Conservation (phyloP, 1,140 invertebrate species). For the Littorina saxatilis region DNA sequence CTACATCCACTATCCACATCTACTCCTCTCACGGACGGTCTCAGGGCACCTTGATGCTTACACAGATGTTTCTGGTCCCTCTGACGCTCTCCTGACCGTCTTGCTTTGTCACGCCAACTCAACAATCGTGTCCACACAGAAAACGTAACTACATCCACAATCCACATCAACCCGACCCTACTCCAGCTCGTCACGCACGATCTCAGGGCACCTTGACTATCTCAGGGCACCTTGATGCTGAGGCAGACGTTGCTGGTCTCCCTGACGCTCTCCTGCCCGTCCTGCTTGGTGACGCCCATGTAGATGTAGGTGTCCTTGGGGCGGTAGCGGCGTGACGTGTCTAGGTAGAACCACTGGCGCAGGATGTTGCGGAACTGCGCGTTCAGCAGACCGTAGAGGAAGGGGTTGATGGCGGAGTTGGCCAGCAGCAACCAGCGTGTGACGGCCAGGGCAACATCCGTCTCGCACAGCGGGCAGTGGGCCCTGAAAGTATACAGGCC, state of each 20-base stretch:
- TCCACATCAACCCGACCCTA: neutral
- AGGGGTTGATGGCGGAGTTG: conserved; percentile 64
- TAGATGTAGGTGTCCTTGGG: conserved; percentile 33
- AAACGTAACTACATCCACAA: neutral
- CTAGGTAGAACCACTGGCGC: conserved; percentile 27
- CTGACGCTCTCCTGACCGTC: too few relatives aligned
- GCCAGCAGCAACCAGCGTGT: conserved; percentile 54
- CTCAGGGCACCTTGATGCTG: conserved; percentile 14
- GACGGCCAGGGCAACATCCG: conserved; percentile 43
- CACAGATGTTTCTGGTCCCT: too few relatives aligned
- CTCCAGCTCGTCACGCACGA: neutral
- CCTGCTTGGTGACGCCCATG: conserved; percentile 30
- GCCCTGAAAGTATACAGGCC: too few relatives aligned
- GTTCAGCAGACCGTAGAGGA: conserved; percentile 65
- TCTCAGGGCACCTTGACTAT: neutral
- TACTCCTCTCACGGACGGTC: too few relatives aligned
- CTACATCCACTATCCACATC: too few relatives aligned
- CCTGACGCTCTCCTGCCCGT: neutral
- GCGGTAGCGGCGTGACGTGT: conserved; percentile 8
- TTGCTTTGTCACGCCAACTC: neutral
- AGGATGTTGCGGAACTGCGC: conserved; percentile 40
- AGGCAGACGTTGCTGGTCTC: neutral
- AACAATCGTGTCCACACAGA: neutral
- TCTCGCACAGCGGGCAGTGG: conserved; percentile 48
- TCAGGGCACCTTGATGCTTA: too few relatives aligned